A percentile compares a stretch with the other conserved stretches of the same genome.
phyloP scores from a whole-genome alignment of 1,140 invertebrate genomes.

The Triops cancriformis region DNA sequence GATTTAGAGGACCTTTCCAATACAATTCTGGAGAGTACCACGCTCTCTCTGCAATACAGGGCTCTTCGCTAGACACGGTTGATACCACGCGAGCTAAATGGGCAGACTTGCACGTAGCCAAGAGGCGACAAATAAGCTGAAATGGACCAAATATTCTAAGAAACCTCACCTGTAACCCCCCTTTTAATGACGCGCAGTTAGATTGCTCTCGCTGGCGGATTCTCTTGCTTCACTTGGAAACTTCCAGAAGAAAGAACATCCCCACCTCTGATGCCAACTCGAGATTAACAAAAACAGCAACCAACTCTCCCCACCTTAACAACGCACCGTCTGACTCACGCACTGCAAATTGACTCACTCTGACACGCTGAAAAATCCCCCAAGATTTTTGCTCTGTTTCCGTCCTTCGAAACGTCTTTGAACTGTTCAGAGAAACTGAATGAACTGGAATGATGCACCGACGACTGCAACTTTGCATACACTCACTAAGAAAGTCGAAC shows the following conservation, averaged over 20 bases:
- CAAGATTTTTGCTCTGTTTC: no score
- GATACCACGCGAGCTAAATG: background rate
- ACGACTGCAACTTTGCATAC: no score
- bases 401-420: no score
- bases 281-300: background rate
- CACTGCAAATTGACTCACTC: background rate
- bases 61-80: no score
- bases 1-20: background rate
- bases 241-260: constrained; percentile 6
- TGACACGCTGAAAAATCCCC: background rate
- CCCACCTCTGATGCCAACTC: background rate
- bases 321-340: background rate
- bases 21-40: background rate
- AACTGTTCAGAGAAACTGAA: no score
- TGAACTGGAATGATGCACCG: no score
- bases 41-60: no score
- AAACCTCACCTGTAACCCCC: background rate
- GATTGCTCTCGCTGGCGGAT: background rate
- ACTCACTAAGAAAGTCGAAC: no score
- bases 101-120: background rate
- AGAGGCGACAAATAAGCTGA: background rate
- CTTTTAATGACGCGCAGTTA: background rate
- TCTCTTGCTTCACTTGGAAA: background rate
- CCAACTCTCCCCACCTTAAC: background rate
- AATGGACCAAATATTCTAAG: background rate